Evolutionary conservation across 1,140 invertebrate species (phyloP).

Genomic region (Cryptotermes secundus): DNA sequence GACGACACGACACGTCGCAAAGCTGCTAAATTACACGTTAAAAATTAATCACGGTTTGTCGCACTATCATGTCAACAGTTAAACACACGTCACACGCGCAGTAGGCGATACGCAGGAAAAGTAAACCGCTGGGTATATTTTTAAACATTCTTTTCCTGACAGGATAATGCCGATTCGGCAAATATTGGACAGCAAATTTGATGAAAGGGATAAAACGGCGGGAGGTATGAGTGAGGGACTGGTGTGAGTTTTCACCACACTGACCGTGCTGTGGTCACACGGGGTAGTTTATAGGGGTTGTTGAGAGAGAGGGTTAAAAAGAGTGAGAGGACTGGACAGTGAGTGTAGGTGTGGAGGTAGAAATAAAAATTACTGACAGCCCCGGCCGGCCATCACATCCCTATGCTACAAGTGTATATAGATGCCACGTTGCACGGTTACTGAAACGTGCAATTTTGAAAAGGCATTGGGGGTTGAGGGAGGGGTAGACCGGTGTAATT

Average conservation of each 20-base stretch:
- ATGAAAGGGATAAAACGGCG: not conserved
- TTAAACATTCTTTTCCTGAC: not conserved
- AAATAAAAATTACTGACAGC: slow-evolving; percentile 17
- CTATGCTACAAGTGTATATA: not conserved
- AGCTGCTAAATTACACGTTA: slow-evolving; percentile 16
- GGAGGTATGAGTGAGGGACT: not conserved
- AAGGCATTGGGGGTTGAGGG: not conserved
- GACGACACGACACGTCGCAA: not conserved
- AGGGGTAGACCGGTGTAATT: not conserved
- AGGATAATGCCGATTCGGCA: not conserved
- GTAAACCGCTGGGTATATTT: not conserved
- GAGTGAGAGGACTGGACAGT: not conserved
- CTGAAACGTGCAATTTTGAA: slow-evolving; percentile 14
- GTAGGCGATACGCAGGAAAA: not conserved
- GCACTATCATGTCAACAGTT: not conserved
- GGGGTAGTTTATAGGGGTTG: slow-evolving; percentile 3
- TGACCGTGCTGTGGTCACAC: slow-evolving; percentile 2
- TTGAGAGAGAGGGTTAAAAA: not conserved
- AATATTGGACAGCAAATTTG: slow-evolving; percentile 11
- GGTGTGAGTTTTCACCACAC: not conserved
- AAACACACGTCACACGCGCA: not conserved
- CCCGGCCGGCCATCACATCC: not conserved
- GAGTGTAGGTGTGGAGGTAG: slow-evolving; percentile 9
- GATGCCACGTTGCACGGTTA: not conserved
- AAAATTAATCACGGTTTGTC: slow-evolving; percentile 18